Base-by-base conservation (phyloP, 2,888 invertebrate genomes). In the Aethes cnicana region DNA sequence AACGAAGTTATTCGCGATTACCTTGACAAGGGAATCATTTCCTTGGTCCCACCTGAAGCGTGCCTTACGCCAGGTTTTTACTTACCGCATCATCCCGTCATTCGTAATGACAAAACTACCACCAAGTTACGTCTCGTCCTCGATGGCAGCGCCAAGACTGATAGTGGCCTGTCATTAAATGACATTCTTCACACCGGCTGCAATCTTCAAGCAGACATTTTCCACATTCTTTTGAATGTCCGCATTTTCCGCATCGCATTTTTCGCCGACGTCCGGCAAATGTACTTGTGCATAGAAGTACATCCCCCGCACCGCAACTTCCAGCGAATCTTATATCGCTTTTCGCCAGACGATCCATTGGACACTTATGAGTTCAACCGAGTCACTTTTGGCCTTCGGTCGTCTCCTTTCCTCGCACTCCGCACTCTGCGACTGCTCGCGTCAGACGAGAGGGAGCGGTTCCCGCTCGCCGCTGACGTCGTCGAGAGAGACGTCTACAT, bases 241-340 rank as follows among this genome's bases (percentile, higher is more conserved):
- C 53, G 59, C 8, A 43, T 56, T n/a, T 56, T 54, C 11, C 14
- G 32, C 1, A 25, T 59, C 11, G 58, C 59, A 2, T 32, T 61
- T 17, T 49, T 53, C 3, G 59, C 63, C 9, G 61, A 60, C 28
- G 47, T 54, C 14, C 49, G 56, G n/a, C 60, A 61, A 41, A 57
- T 58, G 58, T 63, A 54, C 32, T 17, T 61, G 18, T 39, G 46
- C 17, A 59, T 59, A 26, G 48, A 47, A 4, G 36, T 58, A 6
- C 32, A 46, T 5, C 52, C 53, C 44, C 21, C n/a, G 11, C 9
- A 60, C 28, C 48, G 58, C 25, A 37, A 48, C 6, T 60, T 48
- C 28, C 54, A 54, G 33, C 39, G 52, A 9, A 50, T 62, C 14
- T 46, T 60, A 8, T 59, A 57, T 44, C 49, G 57, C 1, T 62